phyloP scores from a whole-genome alignment of 2,113 vertebrate genomes.

The Haliaeetus leucogaster region DNA sequence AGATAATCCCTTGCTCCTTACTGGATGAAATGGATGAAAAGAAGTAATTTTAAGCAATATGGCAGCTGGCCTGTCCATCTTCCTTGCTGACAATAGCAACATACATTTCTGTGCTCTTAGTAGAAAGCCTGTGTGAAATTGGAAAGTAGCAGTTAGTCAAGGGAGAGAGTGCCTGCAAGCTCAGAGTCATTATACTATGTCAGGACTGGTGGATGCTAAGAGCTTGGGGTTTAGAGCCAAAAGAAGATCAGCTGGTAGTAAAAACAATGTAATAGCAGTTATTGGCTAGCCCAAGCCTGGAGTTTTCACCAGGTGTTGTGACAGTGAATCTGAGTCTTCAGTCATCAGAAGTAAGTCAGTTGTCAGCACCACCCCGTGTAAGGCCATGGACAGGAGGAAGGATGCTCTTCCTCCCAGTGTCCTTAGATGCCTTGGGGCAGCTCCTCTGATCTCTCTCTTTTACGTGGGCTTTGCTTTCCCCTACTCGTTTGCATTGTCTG shows the following conservation, averaged over 20 bases:
- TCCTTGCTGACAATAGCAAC: not conserved
- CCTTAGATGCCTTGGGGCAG: fast-evolving
- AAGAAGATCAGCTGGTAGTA: not conserved
- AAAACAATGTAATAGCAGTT: not conserved
- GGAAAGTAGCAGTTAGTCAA: not conserved
- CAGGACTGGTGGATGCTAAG: not conserved
- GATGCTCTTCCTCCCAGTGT: not conserved
- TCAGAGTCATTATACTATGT: not conserved
- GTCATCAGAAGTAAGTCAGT: not conserved
- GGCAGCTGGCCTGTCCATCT: conserved; percentile 25
- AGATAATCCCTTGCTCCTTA: not conserved
- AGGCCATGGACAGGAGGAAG: not conserved
- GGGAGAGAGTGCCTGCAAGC: not conserved
- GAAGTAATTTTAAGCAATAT: not conserved
- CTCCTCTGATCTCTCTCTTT: not conserved
- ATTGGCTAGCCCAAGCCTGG: fast-evolving
- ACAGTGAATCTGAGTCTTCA: not conserved
- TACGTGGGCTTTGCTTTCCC: not conserved
- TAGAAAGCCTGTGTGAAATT: not conserved
- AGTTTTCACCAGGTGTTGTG: not conserved
- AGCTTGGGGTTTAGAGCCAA: not conserved
- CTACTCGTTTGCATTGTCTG: not conserved
- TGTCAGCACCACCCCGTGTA: not conserved
- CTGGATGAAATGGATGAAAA: not conserved
- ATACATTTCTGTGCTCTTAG: not conserved